These are phyloP conservation scores for Leguminivora glycinivorella DNA, from an alignment of 1,140 invertebrate species.

Conservation along the genomic window DNA sequence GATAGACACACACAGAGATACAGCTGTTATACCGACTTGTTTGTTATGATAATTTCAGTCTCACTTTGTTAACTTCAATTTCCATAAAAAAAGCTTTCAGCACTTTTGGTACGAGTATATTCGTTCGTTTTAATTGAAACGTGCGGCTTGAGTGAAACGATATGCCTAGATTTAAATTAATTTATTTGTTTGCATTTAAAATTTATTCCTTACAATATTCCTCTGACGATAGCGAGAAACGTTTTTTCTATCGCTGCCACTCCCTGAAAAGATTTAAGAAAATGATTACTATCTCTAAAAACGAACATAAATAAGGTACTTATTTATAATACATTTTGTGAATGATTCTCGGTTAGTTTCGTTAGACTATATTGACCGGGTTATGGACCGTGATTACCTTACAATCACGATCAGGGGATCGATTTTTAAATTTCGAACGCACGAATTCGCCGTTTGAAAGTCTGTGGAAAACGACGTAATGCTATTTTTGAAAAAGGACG, in stretches of 20 bases:
- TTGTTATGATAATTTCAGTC: slow-evolving; percentile 25
- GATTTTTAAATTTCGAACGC: no score
- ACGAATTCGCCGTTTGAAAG: no score
- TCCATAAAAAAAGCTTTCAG: slow-evolving; percentile 11
- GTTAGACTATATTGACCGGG: no score
- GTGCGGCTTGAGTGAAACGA: not conserved
- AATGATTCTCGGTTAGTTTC: no score
- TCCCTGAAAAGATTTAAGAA: slow-evolving; percentile 45
- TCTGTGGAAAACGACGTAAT: no score
- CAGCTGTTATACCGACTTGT: slow-evolving; percentile 25
- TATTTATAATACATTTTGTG: no score
- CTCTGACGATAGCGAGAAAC: slow-evolving; percentile 50
- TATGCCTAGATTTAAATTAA: not conserved
- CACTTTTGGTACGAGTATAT: slow-evolving; percentile 11
- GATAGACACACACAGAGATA: no score
- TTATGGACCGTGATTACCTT: no score
- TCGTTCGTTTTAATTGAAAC: not conserved
- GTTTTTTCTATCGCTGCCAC: slow-evolving; percentile 57
- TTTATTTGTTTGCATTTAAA: slow-evolving; percentile 30
- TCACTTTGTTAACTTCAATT: slow-evolving; percentile 13
- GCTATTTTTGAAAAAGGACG: no score
- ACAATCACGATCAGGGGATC: no score
- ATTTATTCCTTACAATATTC: slow-evolving; percentile 32
- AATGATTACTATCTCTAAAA: slow-evolving; percentile 20
- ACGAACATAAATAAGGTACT: slow-evolving; percentile 25